Evolutionary conservation across 1,140 invertebrate species (phyloP), one percentile per base, ranked within the genome.

Genomic region (Pentalonia nigronervosa): DNA sequence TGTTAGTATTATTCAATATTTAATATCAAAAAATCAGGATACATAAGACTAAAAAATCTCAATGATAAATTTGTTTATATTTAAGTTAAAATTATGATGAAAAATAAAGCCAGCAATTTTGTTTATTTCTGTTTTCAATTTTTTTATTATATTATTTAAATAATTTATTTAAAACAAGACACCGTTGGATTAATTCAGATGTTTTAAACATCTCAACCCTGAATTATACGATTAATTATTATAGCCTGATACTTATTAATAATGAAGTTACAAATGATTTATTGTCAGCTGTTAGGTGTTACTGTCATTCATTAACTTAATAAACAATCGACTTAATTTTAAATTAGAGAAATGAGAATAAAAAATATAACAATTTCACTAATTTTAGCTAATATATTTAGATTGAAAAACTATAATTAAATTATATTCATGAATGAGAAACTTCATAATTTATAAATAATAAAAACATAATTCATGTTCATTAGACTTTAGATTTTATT

Each of bases 201-300:
- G 60, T 76, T 76, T 76, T 17, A 76, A 76, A 76, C 60, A 76
- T 76, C 30, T 76, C n/a, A 76, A 76, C 60, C 14, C 60, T 3
- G 30, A 76, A 76, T 76, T 76, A 76, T 76, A 76, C 60, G 60
- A 76, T 76, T 76, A n/a, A 76, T 76, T 76, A 76, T n/a, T 76
- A 76, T n/a, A 34, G 60, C 30, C 60, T 76, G 30, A 14, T n/a
- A 76, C n/a, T 76, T 67, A n/a, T 67, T n/a, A 76, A 30, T 76
- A 76, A 67, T 30, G 11, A 41, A 67, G 60, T 67, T 6, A 76
- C 60, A n/a, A 76, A 76, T 76, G 60, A n/a, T 76, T 76, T 76
- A 76, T 76, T 76, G 14, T 76, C 60, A 76, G 60, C 30, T 76
- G 60, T n/a, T 67, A n/a, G 11, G n/a, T n/a, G 30, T 76, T n/a